Evolutionary conservation across 35 echinoderm and acorn worm genomes (phyloP), one percentile per base, ranked within the genome.

Genomic region (Ptychodera flava): DNA sequence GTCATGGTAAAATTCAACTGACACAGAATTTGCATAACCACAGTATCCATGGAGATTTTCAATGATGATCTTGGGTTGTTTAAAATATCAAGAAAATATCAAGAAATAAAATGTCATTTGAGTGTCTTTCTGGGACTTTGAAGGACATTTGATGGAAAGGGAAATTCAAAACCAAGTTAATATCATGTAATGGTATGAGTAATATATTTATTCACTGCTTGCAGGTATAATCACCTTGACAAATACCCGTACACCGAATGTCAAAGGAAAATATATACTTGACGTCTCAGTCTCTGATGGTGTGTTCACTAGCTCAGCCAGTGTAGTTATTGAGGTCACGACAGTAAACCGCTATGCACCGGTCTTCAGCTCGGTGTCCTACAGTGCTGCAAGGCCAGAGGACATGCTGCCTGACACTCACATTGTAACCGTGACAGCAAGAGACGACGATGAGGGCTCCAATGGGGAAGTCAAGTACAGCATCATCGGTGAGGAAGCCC

Each of bases 241-340:
- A 30, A 82, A 86, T 79, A 86, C 93, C 32, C 92, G 94, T n/a
- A 80, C 94, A 35, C 90, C 91, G 0, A 30, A 30, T 0, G 76
- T 84, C 33, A 64, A 85, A 12, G 88, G 82, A n/a, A 87, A 82
- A 78, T 88, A 94, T 36, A 38, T 89, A 34, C 91, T 99, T 53
- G 94, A 94, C 45, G 88, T 99, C 0, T 92, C 96, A 31, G 93
- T 89, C 16, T 94, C 96, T 0, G 96, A 99, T 64, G 88, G 77
- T 16, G 96, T 99, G 87, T 99, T 99, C 32, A 99, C 96, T 79
- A 99, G 93, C 84, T 94, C 90, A 22, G 86, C 93, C 28, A 76
- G 79, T 1, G 96, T 99, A 30, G 79, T 76, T 29, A 64, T 99
- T 31, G 88, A 79, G 78, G 79, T 94, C 0, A 82, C 91, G 2